A percentile compares a stretch with the other conserved stretches of the same genome.
phyloP scores from a whole-genome alignment of 2,797 vertebrate genomes.

The Iguana delicatissima region DNA sequence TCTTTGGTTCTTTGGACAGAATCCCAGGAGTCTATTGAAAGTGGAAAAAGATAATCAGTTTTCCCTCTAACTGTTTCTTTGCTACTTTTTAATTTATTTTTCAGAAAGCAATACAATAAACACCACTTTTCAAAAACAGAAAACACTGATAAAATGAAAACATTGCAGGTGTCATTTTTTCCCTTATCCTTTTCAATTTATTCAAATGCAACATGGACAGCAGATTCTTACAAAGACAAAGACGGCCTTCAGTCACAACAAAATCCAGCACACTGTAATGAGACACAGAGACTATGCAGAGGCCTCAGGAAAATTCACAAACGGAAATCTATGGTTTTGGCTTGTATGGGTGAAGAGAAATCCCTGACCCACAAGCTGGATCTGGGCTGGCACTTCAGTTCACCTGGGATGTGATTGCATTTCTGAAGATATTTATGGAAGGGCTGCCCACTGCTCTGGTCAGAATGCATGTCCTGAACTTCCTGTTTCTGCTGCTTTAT shows the following conservation, averaged over 20 bases:
- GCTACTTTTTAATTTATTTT: neutral
- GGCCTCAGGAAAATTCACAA: neutral
- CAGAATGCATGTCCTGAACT: neutral
- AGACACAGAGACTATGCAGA: neutral
- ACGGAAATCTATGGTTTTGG: neutral
- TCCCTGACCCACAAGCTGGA: neutral
- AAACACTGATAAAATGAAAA: neutral
- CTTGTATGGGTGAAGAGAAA: neutral
- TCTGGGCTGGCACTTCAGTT: neutral
- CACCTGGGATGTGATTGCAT: neutral
- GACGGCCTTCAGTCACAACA: neutral
- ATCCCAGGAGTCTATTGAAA: slow-evolving; percentile 92
- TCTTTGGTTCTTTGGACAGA: slow-evolving; percentile 99
- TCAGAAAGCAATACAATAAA: neutral
- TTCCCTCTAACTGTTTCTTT: neutral
- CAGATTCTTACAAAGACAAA: neutral
- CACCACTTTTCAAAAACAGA: neutral
- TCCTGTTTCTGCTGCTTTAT: neutral
- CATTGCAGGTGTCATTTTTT: rapidly evolving
- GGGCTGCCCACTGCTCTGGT: neutral
- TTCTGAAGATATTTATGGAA: neutral
- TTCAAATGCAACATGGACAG: neutral
- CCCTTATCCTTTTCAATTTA: neutral
- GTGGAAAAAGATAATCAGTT: slow-evolving; percentile 40
- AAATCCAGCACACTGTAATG: neutral